A percentile compares a stretch with the other conserved stretches of the same genome.
Conservation (phyloP, 2,113 vertebrate genomes). For the Neodontobutis hainanensis region DNA sequence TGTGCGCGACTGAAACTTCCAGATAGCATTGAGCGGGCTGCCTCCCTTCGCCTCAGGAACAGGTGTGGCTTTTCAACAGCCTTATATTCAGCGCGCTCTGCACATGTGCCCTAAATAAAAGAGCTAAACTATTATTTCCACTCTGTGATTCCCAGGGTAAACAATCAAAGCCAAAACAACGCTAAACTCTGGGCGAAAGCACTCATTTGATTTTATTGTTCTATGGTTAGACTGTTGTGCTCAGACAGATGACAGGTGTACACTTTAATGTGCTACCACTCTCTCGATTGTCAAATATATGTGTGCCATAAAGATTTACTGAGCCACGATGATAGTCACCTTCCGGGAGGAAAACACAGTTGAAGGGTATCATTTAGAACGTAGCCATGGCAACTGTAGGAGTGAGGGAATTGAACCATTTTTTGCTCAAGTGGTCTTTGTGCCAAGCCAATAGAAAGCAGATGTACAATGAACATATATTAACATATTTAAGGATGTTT, state of each 20-base stretch:
- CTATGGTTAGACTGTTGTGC: too few species aligned
- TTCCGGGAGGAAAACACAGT: conserved; percentile 10
- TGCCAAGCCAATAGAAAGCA: too few species aligned
- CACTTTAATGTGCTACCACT: neutral
- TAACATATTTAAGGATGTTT: too few species aligned
- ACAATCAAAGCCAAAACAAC: conserved; percentile 7
- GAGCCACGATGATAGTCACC: conserved; percentile 8
- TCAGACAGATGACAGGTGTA: conserved; percentile 9
- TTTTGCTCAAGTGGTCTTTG: too few species aligned
- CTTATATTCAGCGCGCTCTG: conserved; percentile 29
- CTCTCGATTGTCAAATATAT: conserved; percentile 7
- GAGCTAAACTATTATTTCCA: conserved; percentile 37
- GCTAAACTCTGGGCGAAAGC: neutral
- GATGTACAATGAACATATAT: too few species aligned
- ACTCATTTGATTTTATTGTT: conserved; percentile 6
- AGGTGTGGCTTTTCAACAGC: conserved; percentile 55
- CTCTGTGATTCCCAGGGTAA: conserved; percentile 25
- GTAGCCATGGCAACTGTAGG: conserved; percentile 5
- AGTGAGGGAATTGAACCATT: too few species aligned
- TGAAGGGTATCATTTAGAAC: neutral
- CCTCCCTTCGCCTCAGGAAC: conserved; percentile 31
- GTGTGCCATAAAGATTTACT: conserved; percentile 12
- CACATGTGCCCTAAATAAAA: conserved; percentile 22
- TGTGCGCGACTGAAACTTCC: conserved; percentile 13
- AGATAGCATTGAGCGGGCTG: conserved; percentile 38